Base-by-base conservation (phyloP, 2,797 vertebrate genomes). In the Triplophysa yarkandensis region DNA sequence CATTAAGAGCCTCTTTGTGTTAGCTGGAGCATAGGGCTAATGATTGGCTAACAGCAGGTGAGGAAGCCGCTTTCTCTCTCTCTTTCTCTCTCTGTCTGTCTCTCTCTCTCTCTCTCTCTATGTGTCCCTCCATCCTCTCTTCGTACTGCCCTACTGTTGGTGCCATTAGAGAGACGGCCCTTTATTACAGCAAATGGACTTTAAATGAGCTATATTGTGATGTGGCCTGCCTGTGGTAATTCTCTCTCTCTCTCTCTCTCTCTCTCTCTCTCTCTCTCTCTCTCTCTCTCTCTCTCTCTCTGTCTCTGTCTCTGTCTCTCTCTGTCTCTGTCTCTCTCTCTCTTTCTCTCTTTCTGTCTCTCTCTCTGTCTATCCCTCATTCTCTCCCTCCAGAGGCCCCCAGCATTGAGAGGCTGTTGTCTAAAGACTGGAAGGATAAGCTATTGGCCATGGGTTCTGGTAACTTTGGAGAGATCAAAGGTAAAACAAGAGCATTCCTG, bases 391-490 rank as follows among this genome's bases (percentile, higher is more conserved):
- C 91, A 98, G 96, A 98, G 92, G 94, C 95, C 86, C 95, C 97
- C 89, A 98, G 94, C 90, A 98, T 98, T 92, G 97, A 98, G 92
- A 96, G 95, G 88, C 95, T 98, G 87, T 92, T 98, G 90, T 98
- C 97, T 89, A 98, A 98, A 91, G 97, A 98, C 92, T 98, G 96
- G 96, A 98, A 98, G 92, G 97, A 98, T 94, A 98, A 98, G 92
- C 96, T 98, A 90, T 94, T 98, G 90, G 96, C 97, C 85, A 98
- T 98, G 97, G 97, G 96, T 90, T 97, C 96, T 90, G 96, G 96
- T 90, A 96, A 98, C 92, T 94, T 98, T 83, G 96, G 94, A 85
- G 97, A 98, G 92, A 97, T 98, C 91, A 98, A 98, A 98, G 96
- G 97, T 98, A 96, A 66, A 74, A 43, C 9, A 16, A 54, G 36